Base-by-base conservation (phyloP, 2,113 vertebrate species). In the Lophura nycthemera region DNA sequence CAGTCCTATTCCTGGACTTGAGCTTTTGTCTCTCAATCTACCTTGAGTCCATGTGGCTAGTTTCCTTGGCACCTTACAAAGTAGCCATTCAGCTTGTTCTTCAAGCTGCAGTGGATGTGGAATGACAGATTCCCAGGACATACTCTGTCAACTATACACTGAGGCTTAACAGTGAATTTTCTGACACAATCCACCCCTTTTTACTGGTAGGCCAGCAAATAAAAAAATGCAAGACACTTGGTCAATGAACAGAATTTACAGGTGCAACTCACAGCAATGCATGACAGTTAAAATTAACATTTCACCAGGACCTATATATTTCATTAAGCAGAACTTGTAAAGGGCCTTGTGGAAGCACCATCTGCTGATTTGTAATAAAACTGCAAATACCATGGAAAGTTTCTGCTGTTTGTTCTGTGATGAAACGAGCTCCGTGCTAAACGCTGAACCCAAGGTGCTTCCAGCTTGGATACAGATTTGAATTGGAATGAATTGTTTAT, bases 301-400 rank as follows among this genome's bases (percentile, higher is more conserved):
- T 95, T 91, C 85, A 88, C 14, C 27, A 42, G 3, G 18, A 81
- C 66, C 57, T 78, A 60, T 83, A 30, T 90, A 69, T 91, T 93
- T 83, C 47, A 80, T 92, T 64, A 83, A 22, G 1, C 3, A 80
- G 60, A 88, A 81, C 72, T 89, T 92, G 47, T 91, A 91, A 92
- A 92, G 32, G 54, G 42, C 43, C 30, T 77, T 86, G 48, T 65
- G 43, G 85, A 91, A 96, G 65, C 56, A 95, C 72, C 57, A 81
- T 91, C 93, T 94, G 43, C 76, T 83, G 61, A 88, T 90, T 90
- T 86, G 32, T 43, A 94, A 59, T 88, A 94, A 94, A 91, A 92
- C 20, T 86, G 38, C 43, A 92, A 80, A 89, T 27, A 17, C 42
- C 0, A 1, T 75, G 78, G 91, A 92, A 95, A 85, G 3, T 85